A percentile compares a stretch with the other conserved stretches of the same genome.
Conservation (phyloP, 2,113 vertebrate species). For the Erinaceus europaeus region DNA sequence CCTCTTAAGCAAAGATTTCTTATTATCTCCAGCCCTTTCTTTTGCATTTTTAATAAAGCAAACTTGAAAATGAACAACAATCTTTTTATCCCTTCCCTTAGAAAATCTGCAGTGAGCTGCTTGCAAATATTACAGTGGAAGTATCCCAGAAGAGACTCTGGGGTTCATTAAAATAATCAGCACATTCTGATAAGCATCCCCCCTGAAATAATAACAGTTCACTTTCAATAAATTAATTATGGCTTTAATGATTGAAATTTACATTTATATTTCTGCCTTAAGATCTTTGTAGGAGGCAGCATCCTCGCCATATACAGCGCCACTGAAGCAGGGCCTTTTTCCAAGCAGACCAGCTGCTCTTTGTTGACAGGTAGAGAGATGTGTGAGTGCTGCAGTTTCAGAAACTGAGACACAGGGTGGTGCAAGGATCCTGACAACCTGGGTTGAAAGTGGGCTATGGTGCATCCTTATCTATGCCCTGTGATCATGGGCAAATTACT, state of each 20-base stretch:
- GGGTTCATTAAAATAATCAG: conserved; percentile 78
- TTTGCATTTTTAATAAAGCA: conserved; percentile 69
- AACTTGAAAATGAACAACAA: conserved; percentile 64
- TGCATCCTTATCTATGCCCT: background rate
- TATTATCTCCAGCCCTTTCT: conserved; percentile 13
- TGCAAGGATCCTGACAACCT: background rate
- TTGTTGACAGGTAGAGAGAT: background rate
- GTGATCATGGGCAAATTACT: background rate
- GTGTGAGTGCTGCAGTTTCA: background rate
- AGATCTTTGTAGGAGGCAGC: conserved; percentile 59
- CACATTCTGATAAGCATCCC: conserved; percentile 73
- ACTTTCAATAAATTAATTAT: conserved; percentile 76
- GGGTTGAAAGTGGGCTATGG: background rate
- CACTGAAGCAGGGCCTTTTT: background rate
- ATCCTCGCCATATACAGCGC: background rate
- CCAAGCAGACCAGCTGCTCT: background rate
- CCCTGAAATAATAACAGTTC: conserved; percentile 77
- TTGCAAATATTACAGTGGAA: conserved; percentile 65
- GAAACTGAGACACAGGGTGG: background rate
- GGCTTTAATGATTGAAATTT: conserved; percentile 74
- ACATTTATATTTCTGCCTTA: conserved; percentile 69
- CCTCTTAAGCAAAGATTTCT: conserved; percentile 49
- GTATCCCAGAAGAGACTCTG: conserved; percentile 66
- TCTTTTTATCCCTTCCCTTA: conserved; percentile 51
- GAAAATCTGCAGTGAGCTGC: conserved; percentile 73